Percentiles rank a stretch among this genome's conserved stretches.
These are phyloP conservation scores for Rhodinocichla rosea DNA, from an alignment of 2,113 vertebrate genomes.

Conservation along the genomic window DNA sequence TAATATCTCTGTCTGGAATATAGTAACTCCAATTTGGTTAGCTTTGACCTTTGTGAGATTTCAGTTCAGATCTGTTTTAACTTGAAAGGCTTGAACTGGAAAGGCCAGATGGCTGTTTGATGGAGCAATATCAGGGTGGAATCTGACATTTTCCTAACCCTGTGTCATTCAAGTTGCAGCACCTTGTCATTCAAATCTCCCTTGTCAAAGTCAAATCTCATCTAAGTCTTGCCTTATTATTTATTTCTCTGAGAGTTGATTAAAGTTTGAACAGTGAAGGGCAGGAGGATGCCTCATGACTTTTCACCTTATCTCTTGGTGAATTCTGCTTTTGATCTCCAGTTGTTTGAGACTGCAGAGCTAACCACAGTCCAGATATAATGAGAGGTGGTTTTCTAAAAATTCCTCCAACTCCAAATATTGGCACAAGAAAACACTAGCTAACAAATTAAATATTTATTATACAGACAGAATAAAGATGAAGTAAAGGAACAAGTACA, in stretches of 20 bases:
- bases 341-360: background rate
- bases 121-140: background rate
- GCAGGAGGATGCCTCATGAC: background rate
- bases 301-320: background rate
- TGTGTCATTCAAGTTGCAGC: background rate
- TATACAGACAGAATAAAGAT: background rate
- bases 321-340: background rate
- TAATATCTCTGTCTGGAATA: background rate
- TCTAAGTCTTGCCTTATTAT: background rate
- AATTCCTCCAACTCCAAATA: background rate
- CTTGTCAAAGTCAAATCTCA: background rate
- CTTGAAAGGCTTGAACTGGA: background rate
- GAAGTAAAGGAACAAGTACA: background rate
- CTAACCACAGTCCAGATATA: background rate
- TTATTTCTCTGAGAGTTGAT: constrained; percentile 8
- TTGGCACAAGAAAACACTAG: background rate
- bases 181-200: constrained; percentile 30
- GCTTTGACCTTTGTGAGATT: constrained; percentile 21
- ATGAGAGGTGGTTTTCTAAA: background rate
- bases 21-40: background rate
- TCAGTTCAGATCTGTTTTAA: background rate
- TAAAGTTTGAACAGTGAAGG: constrained; percentile 13
- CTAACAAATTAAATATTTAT: background rate
- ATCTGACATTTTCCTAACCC: constrained; percentile 29
- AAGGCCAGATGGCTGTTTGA: constrained; percentile 2